A percentile compares a stretch with the other conserved stretches of the same genome.
Conservation (phyloP, 2,113 vertebrate species). For the Phylloscopus trochiloides region DNA sequence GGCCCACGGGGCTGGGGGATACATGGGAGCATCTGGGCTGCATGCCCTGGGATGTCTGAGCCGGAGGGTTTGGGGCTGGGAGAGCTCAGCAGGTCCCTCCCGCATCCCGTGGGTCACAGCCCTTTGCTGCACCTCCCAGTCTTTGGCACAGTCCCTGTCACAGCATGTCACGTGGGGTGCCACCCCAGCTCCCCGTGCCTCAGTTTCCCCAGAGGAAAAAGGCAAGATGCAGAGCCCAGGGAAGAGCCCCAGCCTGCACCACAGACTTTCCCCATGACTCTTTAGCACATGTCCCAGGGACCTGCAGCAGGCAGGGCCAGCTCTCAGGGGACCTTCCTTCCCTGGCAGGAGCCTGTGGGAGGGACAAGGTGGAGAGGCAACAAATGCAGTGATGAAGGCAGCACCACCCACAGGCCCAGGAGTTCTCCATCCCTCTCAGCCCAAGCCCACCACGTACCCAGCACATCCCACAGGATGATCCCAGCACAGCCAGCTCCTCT, state of each 20-base stretch:
- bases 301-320: neutral
- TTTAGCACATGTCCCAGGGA: neutral
- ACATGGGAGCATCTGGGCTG: neutral
- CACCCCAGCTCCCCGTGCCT: too few relatives aligned
- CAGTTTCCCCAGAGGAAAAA: too few relatives aligned
- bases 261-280: too few relatives aligned
- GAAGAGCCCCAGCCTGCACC: too few relatives aligned
- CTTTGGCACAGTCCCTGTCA: neutral
- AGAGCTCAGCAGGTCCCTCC: neutral
- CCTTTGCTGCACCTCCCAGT: neutral
- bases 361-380: neutral
- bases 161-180: too few relatives aligned
- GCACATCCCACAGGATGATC: neutral
- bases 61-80: neutral
- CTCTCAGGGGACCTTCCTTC: neutral
- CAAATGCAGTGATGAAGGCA: neutral
- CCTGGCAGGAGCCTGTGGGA: neutral
- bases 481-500: neutral
- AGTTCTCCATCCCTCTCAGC: neutral
- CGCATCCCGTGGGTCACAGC: neutral
- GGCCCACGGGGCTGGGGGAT: fast-evolving
- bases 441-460: neutral
- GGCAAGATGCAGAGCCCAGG: too few relatives aligned
- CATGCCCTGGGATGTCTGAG: neutral
- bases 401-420: neutral